These are phyloP conservation scores for Hypothenemus hampei DNA, from an alignment of 1,140 invertebrate genomes.

Conservation along the genomic window DNA sequence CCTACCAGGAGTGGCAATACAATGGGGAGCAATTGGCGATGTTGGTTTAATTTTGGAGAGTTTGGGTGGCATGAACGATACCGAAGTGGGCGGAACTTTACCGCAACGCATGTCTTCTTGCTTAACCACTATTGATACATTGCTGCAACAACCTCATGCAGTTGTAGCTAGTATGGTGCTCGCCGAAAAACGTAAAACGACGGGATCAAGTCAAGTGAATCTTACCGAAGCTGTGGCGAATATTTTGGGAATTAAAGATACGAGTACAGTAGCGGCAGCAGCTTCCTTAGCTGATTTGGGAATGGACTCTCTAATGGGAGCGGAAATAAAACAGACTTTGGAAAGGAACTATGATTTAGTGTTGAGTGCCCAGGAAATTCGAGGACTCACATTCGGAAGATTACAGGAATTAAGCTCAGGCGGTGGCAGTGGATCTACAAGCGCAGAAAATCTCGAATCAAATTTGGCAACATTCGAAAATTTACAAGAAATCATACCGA, in stretches of 20 bases:
- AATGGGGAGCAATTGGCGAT: conserved; percentile 97
- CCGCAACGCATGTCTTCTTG: conserved; percentile 90
- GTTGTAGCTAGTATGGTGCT: conserved; percentile 81
- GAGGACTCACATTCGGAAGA: conserved; percentile 69
- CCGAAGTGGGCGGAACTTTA: conserved; percentile 84
- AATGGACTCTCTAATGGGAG: conserved; percentile 97
- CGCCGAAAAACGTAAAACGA: conserved; percentile 63
- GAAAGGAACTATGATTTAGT: conserved; percentile 88
- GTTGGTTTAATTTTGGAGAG: conserved; percentile 87
- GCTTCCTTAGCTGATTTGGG: conserved; percentile 85
- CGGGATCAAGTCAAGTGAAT: conserved; percentile 49
- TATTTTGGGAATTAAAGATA: conserved; percentile 84
- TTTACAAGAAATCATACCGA: conserved; percentile 57
- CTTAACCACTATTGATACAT: conserved; percentile 76
- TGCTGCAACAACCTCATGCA: conserved; percentile 82
- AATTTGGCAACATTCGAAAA: conserved; percentile 50
- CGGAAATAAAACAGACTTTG: conserved; percentile 94
- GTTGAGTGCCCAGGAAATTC: conserved; percentile 85
- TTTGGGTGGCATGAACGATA: conserved; percentile 78
- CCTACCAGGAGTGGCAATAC: conserved; percentile 82
- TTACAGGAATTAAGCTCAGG: conserved; percentile 61
- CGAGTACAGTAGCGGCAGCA: conserved; percentile 65
- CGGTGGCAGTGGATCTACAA: conserved; percentile 36
- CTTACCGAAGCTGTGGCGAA: conserved; percentile 73
- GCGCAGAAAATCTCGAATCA: conserved; percentile 29